Conservation (phyloP, 2,113 vertebrate species). For the Origma solitaria region DNA sequence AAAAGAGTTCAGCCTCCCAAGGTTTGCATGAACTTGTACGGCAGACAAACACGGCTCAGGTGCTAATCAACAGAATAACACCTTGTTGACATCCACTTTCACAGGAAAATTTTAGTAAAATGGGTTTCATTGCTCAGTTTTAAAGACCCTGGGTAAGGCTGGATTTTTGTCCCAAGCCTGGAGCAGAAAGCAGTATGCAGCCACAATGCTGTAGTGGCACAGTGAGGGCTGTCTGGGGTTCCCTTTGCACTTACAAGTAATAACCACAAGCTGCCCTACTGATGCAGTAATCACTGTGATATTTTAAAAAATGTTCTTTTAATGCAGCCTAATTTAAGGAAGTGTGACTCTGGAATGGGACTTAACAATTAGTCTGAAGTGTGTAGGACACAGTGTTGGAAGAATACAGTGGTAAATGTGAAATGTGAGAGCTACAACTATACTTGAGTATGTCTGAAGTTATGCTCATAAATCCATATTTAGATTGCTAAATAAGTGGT, state of each 20-base stretch:
- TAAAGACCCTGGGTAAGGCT: background rate
- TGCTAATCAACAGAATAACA: background rate
- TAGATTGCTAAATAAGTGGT: constrained; percentile 2
- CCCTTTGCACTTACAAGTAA: background rate
- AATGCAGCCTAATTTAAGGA: background rate
- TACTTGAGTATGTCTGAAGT: background rate
- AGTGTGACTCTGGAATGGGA: background rate
- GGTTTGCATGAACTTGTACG: background rate
- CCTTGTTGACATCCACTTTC: background rate
- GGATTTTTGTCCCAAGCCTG: background rate
- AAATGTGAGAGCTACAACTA: background rate
- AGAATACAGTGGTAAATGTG: background rate
- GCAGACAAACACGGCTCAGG: background rate
- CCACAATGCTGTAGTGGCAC: background rate
- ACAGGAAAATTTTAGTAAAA: background rate
- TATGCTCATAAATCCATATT: background rate
- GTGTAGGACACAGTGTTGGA: background rate
- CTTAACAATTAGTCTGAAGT: background rate
- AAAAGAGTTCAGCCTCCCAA: background rate
- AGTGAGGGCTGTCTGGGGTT: background rate
- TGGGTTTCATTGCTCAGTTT: background rate
- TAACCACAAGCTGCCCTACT: background rate
- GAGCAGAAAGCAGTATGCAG: background rate
- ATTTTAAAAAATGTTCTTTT: background rate
- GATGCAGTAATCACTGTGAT: background rate